A percentile compares a stretch with the other conserved stretches of the same genome.
phyloP scores from a whole-genome alignment of 2,113 vertebrate species.

The Tretioscincus oriximinensis region DNA sequence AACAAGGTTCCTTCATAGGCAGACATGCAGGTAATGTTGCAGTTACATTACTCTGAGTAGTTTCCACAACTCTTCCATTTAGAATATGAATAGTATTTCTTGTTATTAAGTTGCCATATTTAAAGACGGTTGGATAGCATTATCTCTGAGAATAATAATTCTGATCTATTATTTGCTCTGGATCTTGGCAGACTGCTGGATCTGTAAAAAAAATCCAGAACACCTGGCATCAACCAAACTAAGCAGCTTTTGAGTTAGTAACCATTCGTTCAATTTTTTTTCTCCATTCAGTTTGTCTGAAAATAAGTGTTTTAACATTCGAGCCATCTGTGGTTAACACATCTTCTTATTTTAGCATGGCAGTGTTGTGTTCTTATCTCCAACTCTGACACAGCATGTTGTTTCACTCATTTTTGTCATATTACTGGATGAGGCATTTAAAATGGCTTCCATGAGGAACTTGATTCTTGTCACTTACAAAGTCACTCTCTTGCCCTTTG shows the following conservation, averaged over 20 bases:
- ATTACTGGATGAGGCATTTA: slow-evolving; percentile 65
- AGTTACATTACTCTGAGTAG: neutral
- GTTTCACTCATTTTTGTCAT: slow-evolving; percentile 71
- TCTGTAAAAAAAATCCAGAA: slow-evolving; percentile 72
- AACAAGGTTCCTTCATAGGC: neutral
- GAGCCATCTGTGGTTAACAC: slow-evolving; percentile 70
- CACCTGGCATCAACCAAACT: slow-evolving; percentile 69
- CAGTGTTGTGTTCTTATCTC: slow-evolving; percentile 69
- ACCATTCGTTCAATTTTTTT: slow-evolving; percentile 64
- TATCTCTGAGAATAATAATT: slow-evolving; percentile 66
- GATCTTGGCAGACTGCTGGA: slow-evolving; percentile 68
- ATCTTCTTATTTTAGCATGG: slow-evolving; percentile 74
- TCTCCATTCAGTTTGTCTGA: slow-evolving; percentile 68
- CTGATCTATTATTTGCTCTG: slow-evolving; percentile 69
- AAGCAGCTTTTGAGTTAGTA: slow-evolving; percentile 71
- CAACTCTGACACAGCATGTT: slow-evolving; percentile 76
- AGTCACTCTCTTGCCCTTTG: slow-evolving; percentile 70
- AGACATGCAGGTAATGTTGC: neutral
- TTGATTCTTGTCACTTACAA: slow-evolving; percentile 77
- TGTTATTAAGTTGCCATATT: slow-evolving; percentile 1
- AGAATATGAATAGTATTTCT: slow-evolving; percentile 7
- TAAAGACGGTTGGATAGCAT: slow-evolving; percentile 59
- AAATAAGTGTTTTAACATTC: slow-evolving; percentile 74
- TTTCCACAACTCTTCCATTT: slow-evolving; percentile 43
- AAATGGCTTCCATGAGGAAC: slow-evolving; percentile 68